phyloP scores from a whole-genome alignment of 2,888 invertebrate species.

The Catocala sponsa region DNA sequence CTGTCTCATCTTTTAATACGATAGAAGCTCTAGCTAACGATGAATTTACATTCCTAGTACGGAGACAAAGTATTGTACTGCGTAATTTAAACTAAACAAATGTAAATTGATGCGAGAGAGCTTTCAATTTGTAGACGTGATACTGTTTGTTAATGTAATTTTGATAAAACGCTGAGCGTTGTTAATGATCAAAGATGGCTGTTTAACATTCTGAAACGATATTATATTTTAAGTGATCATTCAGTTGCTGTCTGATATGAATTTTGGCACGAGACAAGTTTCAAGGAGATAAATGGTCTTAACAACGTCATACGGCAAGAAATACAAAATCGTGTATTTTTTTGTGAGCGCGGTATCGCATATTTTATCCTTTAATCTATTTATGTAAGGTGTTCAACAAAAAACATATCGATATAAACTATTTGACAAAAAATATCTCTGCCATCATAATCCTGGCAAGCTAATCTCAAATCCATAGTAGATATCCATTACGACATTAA shows the following conservation, averaged over 20 bases:
- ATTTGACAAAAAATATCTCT: constrained; percentile 18
- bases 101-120: constrained; percentile 59
- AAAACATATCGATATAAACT: constrained; percentile 3
- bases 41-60: constrained; percentile 45
- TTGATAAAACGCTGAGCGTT: constrained; percentile 44
- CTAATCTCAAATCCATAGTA: constrained; percentile 50
- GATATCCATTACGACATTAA: constrained; percentile 80
- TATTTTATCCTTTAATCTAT: too few relatives aligned
- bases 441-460: constrained; percentile 20
- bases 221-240: constrained; percentile 15
- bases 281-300: not conserved
- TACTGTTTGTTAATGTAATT: constrained; percentile 55
- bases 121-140: constrained; percentile 52
- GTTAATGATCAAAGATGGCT: constrained; percentile 25
- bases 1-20: constrained; percentile 54
- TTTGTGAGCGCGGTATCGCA: too few relatives aligned
- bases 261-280: not conserved
- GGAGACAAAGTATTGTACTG: constrained; percentile 54
- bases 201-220: constrained; percentile 21
- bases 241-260: not conserved
- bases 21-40: constrained; percentile 43
- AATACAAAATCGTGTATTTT: too few relatives aligned
- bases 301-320: too few relatives aligned
- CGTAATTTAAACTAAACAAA: constrained; percentile 62
- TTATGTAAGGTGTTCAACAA: not conserved